These are phyloP conservation scores for Ormyrus rosae DNA, from an alignment of 2,888 invertebrate genomes.

Conservation along the genomic window DNA sequence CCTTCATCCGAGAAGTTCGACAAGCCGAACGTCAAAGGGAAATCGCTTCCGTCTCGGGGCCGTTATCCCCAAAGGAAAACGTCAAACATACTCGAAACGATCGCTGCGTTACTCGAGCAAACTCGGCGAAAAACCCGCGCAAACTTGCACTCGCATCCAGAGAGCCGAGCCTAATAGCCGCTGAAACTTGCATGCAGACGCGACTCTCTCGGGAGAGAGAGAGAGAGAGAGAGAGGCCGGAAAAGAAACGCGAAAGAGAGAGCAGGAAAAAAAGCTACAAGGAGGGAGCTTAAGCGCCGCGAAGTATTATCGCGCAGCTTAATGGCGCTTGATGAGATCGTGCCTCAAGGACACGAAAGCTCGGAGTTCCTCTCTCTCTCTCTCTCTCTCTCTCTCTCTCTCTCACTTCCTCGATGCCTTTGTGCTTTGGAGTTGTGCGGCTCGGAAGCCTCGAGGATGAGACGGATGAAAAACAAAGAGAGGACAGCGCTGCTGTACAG, in stretches of 20 bases:
- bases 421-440: conserved; percentile 3
- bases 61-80: conserved; percentile 3
- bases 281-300: not conserved
- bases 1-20: not conserved
- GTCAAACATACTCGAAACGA: conserved; percentile 23
- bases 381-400: not conserved
- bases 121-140: conserved; percentile 10
- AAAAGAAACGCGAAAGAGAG: not conserved
- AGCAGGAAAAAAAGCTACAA: not conserved
- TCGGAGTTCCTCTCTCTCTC: not conserved
- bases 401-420: not conserved
- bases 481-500: not conserved
- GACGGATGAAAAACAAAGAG: not conserved
- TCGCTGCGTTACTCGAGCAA: conserved; percentile 12
- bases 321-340: conserved; percentile 34
- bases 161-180: not conserved
- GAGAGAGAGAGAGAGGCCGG: not conserved
- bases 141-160: not conserved
- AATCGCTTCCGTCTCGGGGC: conserved; percentile 1
- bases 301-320: conserved; percentile 32
- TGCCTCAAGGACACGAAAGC: conserved; percentile 35
- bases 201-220: not conserved
- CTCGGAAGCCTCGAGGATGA: not conserved
- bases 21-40: conserved; percentile 16
- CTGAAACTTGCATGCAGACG: not conserved